phyloP scores from a whole-genome alignment of 2,888 invertebrate genomes.

The Diaprepes abbreviatus region DNA sequence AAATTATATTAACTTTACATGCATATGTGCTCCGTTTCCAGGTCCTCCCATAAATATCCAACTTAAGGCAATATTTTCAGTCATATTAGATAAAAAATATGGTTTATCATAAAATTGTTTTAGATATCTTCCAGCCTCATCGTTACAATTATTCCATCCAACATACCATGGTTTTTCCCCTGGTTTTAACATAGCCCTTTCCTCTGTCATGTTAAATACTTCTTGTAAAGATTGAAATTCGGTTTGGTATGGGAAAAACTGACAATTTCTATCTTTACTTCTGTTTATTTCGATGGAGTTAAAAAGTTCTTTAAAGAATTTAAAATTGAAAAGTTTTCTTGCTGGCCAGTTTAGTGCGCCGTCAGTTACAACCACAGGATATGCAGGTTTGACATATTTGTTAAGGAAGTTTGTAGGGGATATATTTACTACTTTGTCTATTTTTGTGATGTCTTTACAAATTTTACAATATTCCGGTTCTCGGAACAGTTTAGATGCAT shows the following conservation, averaged over 20 bases:
- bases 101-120: slow-evolving; percentile 85
- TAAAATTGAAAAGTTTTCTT: slow-evolving; percentile 73
- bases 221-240: slow-evolving; percentile 84
- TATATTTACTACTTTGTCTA: slow-evolving; percentile 78
- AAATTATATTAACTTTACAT: slow-evolving; percentile 74
- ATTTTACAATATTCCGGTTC: slow-evolving; percentile 86
- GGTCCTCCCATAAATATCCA: slow-evolving; percentile 99
- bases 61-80: slow-evolving; percentile 91
- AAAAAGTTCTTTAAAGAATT: slow-evolving; percentile 87
- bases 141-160: slow-evolving; percentile 95
- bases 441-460: slow-evolving; percentile 76
- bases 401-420: slow-evolving; percentile 79
- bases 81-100: slow-evolving; percentile 88
- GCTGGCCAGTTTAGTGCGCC: slow-evolving; percentile 88
- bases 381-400: slow-evolving; percentile 81
- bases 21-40: slow-evolving; percentile 95
- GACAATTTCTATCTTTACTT: slow-evolving; percentile 74
- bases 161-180: slow-evolving; percentile 74
- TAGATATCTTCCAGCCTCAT: slow-evolving; percentile 82
- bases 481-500: slow-evolving; percentile 72
- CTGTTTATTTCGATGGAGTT: slow-evolving; percentile 66
- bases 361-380: slow-evolving; percentile 89
- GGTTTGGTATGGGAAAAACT: slow-evolving; percentile 95
- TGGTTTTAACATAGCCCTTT: slow-evolving; percentile 73
- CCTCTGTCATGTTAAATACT: slow-evolving; percentile 84